phyloP scores from a whole-genome alignment of 2,888 invertebrate species.

The Pterostichus madidus region DNA sequence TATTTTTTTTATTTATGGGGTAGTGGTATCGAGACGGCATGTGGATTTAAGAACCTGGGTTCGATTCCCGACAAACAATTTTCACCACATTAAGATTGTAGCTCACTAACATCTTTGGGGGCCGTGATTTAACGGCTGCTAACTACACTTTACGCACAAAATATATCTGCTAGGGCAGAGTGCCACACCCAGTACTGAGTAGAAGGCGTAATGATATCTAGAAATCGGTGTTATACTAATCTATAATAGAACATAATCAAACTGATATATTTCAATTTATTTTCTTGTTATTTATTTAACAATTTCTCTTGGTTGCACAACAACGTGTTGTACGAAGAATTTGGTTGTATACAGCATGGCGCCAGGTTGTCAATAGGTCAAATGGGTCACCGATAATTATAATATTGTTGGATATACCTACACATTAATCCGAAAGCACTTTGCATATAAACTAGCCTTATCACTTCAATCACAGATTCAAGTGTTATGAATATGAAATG shows the following conservation, averaged over 20 bases:
- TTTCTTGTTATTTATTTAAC: neutral
- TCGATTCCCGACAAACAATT: too few relatives aligned
- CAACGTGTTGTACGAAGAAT: neutral
- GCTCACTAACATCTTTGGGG: too few relatives aligned
- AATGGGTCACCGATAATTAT: conserved; percentile 23
- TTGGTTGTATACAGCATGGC: conserved; percentile 4
- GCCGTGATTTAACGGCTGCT: too few relatives aligned
- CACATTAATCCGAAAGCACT: conserved; percentile 32
- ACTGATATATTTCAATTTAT: neutral
- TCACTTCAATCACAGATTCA: conserved; percentile 18
- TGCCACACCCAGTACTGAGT: too few relatives aligned
- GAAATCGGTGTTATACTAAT: too few relatives aligned
- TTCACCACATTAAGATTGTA: too few relatives aligned
- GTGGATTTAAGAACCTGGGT: too few relatives aligned
- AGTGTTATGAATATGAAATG: conserved; percentile 37
- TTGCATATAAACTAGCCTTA: conserved; percentile 37
- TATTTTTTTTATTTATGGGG: too few relatives aligned
- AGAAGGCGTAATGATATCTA: too few relatives aligned
- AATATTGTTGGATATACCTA: conserved; percentile 34
- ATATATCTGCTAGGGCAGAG: too few relatives aligned
- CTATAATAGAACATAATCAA: neutral
- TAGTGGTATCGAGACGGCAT: too few relatives aligned
- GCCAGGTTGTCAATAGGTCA: conserved; percentile 19
- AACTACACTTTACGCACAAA: too few relatives aligned
- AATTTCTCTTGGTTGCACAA: conserved; percentile 2